A percentile compares a stretch with the other conserved stretches of the same genome.
These are phyloP conservation scores for Sarcoramphus papa DNA, from an alignment of 2,797 vertebrate genomes.

Conservation along the genomic window DNA sequence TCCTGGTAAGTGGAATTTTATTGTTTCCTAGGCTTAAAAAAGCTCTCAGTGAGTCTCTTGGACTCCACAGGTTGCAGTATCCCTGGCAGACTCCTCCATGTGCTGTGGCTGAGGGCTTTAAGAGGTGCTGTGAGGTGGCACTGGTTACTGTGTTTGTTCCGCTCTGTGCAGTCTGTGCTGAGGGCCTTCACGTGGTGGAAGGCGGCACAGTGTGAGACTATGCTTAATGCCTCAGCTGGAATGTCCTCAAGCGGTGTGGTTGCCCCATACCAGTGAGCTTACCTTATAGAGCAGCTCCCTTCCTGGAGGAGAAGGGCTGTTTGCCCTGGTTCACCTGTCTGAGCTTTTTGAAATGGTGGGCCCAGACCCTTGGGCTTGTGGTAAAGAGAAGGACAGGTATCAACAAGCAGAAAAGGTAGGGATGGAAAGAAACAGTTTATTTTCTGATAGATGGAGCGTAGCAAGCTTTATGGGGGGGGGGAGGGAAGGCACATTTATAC, in stretches of 20 bases:
- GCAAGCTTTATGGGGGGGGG: background rate
- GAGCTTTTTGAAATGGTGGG: background rate
- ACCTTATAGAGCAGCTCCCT: background rate
- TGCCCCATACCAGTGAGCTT: background rate
- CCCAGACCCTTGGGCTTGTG: background rate
- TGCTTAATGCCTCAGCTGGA: background rate
- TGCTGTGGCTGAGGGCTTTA: background rate
- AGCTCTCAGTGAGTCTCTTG: background rate
- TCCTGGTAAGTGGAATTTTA: background rate
- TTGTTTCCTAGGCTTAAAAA: background rate
- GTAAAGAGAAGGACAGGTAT: background rate
- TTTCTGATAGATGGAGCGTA: background rate
- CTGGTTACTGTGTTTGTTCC: background rate
- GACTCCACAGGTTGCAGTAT: background rate
- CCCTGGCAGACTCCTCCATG: background rate
- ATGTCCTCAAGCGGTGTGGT: fast-evolving
- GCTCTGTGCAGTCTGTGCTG: background rate
- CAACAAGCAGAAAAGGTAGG: background rate
- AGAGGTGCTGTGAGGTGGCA: background rate
- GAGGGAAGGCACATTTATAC: fast-evolving
- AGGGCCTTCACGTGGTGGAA: background rate
- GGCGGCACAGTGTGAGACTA: background rate
- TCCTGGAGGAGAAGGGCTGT: background rate
- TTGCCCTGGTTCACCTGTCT: background rate
- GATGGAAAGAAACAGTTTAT: background rate